Evolutionary conservation across 2,888 invertebrate species (phyloP).

Genomic region (Ectropis crepuscularia): DNA sequence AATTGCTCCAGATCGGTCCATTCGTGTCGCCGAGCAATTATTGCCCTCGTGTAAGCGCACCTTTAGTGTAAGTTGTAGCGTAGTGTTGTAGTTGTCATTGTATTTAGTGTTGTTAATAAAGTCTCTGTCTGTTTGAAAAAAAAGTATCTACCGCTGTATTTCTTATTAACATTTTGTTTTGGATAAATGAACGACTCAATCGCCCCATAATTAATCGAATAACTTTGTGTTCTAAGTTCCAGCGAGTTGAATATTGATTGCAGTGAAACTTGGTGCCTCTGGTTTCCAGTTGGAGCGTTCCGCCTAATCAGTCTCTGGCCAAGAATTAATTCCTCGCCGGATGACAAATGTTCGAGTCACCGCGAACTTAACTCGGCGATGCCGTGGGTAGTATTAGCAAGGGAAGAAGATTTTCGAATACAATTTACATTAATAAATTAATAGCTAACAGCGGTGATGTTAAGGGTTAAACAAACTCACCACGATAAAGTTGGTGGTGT

Average conservation of each 20-base stretch:
- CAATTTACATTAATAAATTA: not conserved
- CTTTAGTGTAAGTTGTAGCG: too few relatives aligned
- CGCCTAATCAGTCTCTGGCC: constrained; percentile 3
- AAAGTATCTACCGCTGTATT: too few relatives aligned
- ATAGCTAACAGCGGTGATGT: too few relatives aligned
- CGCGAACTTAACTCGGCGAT: not conserved
- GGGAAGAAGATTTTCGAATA: not conserved
- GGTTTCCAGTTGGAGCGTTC: constrained; percentile 6
- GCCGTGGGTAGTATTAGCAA: not conserved
- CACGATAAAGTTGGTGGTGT: too few relatives aligned
- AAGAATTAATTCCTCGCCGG: constrained; percentile 11
- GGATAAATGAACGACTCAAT: not conserved
- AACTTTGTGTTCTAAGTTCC: not conserved
- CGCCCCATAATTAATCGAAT: not conserved
- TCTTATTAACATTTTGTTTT: too few relatives aligned
- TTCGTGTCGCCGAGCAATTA: too few relatives aligned
- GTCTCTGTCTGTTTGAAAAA: too few relatives aligned
- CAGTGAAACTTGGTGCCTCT: constrained; percentile 7
- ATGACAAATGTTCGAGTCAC: constrained; percentile 15
- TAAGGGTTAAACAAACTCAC: too few relatives aligned
- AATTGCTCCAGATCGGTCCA: too few relatives aligned
- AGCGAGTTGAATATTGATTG: not conserved
- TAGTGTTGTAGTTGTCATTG: too few relatives aligned
- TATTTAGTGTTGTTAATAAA: too few relatives aligned
- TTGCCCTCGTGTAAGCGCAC: too few relatives aligned